phyloP scores from a whole-genome alignment of 2,797 vertebrate species.

The Onychomys leucogaster region DNA sequence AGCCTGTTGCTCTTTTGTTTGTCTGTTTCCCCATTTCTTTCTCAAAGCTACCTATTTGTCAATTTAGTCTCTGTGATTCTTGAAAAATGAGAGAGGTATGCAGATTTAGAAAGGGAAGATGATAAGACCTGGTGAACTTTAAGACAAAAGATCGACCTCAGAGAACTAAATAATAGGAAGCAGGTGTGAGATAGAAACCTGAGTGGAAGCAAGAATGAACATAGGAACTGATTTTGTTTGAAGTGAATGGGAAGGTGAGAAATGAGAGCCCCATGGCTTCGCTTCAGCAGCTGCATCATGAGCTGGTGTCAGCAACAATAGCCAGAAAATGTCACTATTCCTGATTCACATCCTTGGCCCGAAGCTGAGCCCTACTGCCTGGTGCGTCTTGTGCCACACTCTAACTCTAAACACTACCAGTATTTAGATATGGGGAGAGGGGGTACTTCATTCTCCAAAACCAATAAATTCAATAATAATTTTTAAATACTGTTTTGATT shows the following conservation, averaged over 20 bases:
- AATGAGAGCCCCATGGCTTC: background rate
- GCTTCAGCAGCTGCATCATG: slow-evolving; percentile 16
- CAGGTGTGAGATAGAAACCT: slow-evolving; percentile 13
- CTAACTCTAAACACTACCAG: background rate
- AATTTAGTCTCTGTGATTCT: slow-evolving; percentile 27
- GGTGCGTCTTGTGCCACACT: background rate
- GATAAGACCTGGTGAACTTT: slow-evolving; percentile 7
- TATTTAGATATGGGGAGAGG: background rate
- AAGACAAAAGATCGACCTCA: slow-evolving; percentile 44
- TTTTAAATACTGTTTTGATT: background rate
- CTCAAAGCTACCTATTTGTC: background rate
- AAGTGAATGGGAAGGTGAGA: background rate
- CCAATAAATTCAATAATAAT: background rate
- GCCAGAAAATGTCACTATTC: background rate
- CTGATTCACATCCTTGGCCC: background rate
- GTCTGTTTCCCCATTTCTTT: background rate
- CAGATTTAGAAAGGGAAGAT: background rate
- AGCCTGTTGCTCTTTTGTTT: background rate
- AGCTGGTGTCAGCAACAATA: background rate
- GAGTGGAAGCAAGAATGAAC: slow-evolving; percentile 10
- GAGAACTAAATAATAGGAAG: slow-evolving; percentile 46
- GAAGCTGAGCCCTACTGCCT: background rate
- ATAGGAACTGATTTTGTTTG: background rate
- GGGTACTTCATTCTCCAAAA: background rate
- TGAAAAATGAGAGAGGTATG: background rate